Evolutionary conservation across 2,888 invertebrate species (phyloP).

Genomic region (Pachydiplax longipennis): DNA sequence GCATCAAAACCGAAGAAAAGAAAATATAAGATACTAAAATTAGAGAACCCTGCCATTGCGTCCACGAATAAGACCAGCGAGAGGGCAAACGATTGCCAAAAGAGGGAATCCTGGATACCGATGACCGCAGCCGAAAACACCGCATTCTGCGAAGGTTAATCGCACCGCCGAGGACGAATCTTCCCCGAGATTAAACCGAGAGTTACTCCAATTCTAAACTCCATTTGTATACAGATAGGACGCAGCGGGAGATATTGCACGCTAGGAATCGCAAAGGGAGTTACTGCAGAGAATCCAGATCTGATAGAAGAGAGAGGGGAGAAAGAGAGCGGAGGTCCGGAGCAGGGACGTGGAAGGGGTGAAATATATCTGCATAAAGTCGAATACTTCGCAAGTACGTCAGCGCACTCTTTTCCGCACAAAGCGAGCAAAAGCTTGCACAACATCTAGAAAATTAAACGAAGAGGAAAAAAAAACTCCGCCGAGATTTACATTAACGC

Average conservation of each 20-base stretch:
- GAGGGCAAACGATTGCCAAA: too few species aligned
- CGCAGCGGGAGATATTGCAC: not conserved
- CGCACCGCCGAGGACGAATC: too few species aligned
- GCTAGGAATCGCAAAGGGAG: not conserved
- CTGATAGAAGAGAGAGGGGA: not conserved
- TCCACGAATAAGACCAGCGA: too few species aligned
- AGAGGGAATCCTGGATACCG: too few species aligned
- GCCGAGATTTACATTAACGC: not conserved
- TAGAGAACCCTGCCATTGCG: too few species aligned
- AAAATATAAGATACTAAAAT: too few species aligned
- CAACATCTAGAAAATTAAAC: not conserved
- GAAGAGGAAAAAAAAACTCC: not conserved
- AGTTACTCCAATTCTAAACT: too few species aligned
- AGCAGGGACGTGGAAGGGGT: not conserved
- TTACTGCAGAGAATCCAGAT: not conserved
- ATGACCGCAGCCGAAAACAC: too few species aligned
- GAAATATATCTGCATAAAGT: constrained; percentile 39
- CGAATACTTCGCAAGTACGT: not conserved
- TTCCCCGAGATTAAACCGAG: too few species aligned
- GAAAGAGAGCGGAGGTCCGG: not conserved
- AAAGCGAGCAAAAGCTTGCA: not conserved
- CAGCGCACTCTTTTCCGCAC: not conserved
- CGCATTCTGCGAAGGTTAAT: too few species aligned
- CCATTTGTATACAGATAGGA: not conserved
- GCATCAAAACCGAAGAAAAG: too few species aligned